Evolutionary conservation across 2,888 invertebrate species (phyloP), one percentile per base, ranked within the genome.

Genomic region (Hyposoter dolosus): DNA sequence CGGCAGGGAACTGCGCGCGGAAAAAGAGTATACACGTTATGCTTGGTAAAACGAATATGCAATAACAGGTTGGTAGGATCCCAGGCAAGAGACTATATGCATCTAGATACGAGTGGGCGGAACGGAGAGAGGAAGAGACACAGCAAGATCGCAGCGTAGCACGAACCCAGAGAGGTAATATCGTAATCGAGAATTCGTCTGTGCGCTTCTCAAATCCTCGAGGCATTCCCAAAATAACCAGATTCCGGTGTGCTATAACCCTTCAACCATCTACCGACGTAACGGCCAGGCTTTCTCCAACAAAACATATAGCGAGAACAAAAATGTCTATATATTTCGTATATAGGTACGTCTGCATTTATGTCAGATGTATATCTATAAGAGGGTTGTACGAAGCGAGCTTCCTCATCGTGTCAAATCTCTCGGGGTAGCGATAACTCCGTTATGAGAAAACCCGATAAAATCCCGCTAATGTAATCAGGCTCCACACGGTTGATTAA

Each of bases 401-500:
- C 87, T 84, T 88, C 88, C 87, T 84, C 88, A 82, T 81, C 86
- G 88, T 80, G 89, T 88, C 87, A 87, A 88, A 91, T 90, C 88
- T 89, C 88, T 79, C 77, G 84, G 75, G 89, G 88, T 84, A 86
- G 83, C 85, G 88, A 87, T 91, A 92, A 91, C 89, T 91, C 88
- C 86, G 89, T 92, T 90, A 90, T 87, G 88, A 89, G 91, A 89
- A 91, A 91, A 92, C 89, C 91, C 89, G 90, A 92, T 93, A 91
- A 92, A 92, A 93, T 90, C 91, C 90, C 87, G 90, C 90, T 93
- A 92, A 93, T 92, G 91, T 92, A 92, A 93, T 93, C 92, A 90
- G 89, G 88, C 90, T 91, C 89, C 90, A 91, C 91, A 92, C 91
- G 93, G 91, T 92, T 93, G 92, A 93, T 93, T 92, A 93, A 92